Base-by-base conservation (phyloP, 2,797 vertebrate species). In the Falco berigora region DNA sequence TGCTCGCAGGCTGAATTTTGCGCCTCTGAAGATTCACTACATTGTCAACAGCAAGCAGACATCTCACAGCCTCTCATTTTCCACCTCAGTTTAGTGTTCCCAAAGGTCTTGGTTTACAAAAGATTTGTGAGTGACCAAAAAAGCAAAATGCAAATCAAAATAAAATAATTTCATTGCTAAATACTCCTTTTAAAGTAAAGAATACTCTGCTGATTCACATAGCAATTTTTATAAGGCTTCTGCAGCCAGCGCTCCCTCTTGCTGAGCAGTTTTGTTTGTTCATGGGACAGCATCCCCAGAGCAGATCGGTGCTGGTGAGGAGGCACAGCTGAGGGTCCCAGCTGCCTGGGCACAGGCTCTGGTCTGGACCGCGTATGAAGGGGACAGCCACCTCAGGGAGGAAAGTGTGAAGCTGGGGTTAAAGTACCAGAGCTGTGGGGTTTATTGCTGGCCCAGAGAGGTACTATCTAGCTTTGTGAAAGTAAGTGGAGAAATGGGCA, bases 221-320 rank as follows among this genome's bases (percentile, higher is more conserved):
- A 36, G 36, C 30, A 20, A 32, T 12, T 32, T 76, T 42, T 28
- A 17, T 32, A 42, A 80, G 36, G 30, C 67, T 82, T 14, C 56
- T 50, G 67, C 40, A 81, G 30, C 13, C 0, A 0, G 16, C 2
- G 7, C 5, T 36, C 36, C 38, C 40, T 22, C 6, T 22, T 44
- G 36, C 30, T 42, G 40, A 81, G 50, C 56, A 77, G 14, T 42
- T 68, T 25, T 42, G 10, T 28, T 25, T 46, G n/a, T 20, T 11
- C 1, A 0, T 1, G 4, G 69, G 30, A 9, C 1, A 3, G 50
- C 20, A 15, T 32, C 16, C 30, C 14, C 12, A 20, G 46, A 8
- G 24, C 7, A 24, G 52, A 28, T 36, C 53, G 20, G 5, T 0
- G 2, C 24, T 1, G 1, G 2, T 28, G 5, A 36, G 11, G 36